phyloP scores from a whole-genome alignment of 2,113 vertebrate species.

The Sinocyclocheilus anophthalmus region DNA sequence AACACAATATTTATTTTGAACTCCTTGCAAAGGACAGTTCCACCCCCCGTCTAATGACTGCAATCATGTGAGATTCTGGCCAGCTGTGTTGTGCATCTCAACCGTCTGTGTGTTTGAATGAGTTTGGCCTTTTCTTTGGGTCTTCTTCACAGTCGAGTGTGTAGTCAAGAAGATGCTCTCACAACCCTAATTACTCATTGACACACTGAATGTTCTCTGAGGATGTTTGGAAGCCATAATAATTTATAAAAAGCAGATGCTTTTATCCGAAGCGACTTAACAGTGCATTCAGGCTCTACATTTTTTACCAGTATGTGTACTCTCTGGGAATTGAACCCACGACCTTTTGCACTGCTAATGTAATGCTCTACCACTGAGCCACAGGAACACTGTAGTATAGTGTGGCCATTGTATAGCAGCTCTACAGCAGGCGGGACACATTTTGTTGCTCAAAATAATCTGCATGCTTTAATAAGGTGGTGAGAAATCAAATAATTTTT shows the following conservation, averaged over 20 bases:
- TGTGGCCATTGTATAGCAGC: no score
- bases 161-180: constrained; percentile 12
- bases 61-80: background rate
- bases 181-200: constrained; percentile 21
- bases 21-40: background rate
- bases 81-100: constrained; percentile 46
- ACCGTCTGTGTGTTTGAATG: constrained; percentile 23
- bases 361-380: no score
- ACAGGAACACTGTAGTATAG: no score
- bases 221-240: constrained; percentile 30
- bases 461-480: constrained; percentile 31
- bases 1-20: constrained; percentile 3
- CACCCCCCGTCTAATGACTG: background rate
- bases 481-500: no score
- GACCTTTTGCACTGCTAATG: no score
- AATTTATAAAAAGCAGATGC: no score
- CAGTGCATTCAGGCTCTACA: no score
- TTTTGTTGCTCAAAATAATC: constrained; percentile 67
- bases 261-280: no score
- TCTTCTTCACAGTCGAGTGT: constrained; percentile 3
- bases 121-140: constrained; percentile 18
- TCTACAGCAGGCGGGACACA: constrained; percentile 70
- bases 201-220: background rate
- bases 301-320: no score
- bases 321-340: no score